Evolutionary conservation across 1,140 invertebrate species (phyloP).

Genomic region (Asbolus verrucosus): DNA sequence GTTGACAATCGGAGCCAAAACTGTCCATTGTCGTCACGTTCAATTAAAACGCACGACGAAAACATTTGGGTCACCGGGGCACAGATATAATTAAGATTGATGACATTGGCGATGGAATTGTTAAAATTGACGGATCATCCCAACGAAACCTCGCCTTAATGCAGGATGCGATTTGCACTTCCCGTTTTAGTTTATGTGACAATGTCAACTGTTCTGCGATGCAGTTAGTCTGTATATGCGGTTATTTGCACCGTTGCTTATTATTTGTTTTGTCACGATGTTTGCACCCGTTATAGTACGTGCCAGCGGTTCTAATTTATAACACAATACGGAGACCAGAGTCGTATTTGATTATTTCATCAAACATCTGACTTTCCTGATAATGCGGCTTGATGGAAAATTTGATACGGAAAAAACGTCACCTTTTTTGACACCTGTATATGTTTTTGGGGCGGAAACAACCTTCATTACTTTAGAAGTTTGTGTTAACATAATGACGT

Average conservation of each 20-base stretch:
- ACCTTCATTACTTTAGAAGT: no score
- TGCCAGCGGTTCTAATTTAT: conserved; percentile 22
- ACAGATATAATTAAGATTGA: conserved; percentile 24
- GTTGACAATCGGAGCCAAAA: conserved; percentile 28
- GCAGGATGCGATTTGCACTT: conserved; percentile 12
- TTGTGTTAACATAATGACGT: no score
- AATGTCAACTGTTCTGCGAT: conserved; percentile 20
- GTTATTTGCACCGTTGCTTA: conserved; percentile 31
- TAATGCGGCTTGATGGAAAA: no score
- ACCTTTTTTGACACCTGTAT: no score
- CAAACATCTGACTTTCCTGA: no score
- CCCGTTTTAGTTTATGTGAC: conserved; percentile 37
- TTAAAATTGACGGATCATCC: neutral
- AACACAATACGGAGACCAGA: conserved; percentile 2
- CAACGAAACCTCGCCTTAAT: conserved; percentile 6
- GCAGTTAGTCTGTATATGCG: conserved; percentile 14
- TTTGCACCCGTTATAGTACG: conserved; percentile 24
- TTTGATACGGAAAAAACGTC: no score
- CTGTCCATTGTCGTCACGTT: conserved; percentile 14
- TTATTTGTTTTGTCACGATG: conserved; percentile 30
- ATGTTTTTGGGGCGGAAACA: no score
- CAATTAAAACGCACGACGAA: conserved; percentile 13
- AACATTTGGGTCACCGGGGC: neutral
- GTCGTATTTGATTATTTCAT: neutral
- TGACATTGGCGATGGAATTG: conserved; percentile 8